Evolutionary conservation across 2,113 vertebrate species (phyloP).

Genomic region (Centropus unirufus): DNA sequence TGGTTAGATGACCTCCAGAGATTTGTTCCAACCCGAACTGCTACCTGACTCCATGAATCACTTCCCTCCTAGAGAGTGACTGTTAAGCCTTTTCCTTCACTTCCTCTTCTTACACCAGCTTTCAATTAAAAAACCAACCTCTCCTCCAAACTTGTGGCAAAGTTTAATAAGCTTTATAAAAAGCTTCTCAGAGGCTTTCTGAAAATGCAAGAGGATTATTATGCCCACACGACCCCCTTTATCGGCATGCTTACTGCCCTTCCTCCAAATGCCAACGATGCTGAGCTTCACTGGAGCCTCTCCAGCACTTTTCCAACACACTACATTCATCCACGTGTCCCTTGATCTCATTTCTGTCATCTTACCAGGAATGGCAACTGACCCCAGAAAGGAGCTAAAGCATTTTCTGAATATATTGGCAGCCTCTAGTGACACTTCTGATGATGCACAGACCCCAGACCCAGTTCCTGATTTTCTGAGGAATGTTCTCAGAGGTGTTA

Average conservation of each 20-base stretch:
- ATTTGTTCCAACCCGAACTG: not conserved
- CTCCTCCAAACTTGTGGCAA: not conserved
- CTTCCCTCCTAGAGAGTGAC: not conserved
- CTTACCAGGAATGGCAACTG: not conserved
- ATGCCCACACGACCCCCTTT: not conserved
- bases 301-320: not conserved
- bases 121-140: not conserved
- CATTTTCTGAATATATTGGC: not conserved
- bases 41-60: not conserved
- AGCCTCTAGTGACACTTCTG: not conserved
- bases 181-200: constrained; percentile 50
- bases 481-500: not conserved
- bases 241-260: not conserved
- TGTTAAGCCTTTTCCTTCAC: not conserved
- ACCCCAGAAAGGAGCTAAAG: fast-evolving
- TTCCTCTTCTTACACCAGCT: constrained; percentile 40
- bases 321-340: fast-evolving
- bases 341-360: not conserved
- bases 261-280: not conserved
- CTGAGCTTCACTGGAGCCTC: not conserved
- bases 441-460: not conserved
- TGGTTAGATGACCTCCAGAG: not conserved
- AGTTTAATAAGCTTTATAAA: constrained; percentile 51
- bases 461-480: not conserved
- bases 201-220: constrained; percentile 40